Evolutionary conservation across 2,113 vertebrate species (phyloP), one percentile per base, ranked within the genome.

Genomic region (Ciconia stormi): DNA sequence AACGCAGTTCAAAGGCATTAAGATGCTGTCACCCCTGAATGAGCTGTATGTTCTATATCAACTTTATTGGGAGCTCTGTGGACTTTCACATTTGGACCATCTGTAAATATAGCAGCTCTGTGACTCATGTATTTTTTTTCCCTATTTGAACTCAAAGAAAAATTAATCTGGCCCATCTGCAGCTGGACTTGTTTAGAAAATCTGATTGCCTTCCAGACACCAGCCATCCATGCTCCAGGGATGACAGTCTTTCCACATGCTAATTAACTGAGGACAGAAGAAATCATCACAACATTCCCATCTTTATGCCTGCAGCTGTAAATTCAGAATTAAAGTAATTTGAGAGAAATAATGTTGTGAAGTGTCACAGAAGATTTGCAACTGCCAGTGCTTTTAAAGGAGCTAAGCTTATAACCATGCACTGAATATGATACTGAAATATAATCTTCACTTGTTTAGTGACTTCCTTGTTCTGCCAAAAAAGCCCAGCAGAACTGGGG

Each of bases 261-360:
- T 94, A 97, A 97, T 97, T 95, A 96, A 95, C 83, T 19, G 65
- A 95, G 84, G 84, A 81, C 93, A 95, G 89, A 96, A 96, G 92
- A 97, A 94, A 96, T 96, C 38, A 74, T 73, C 88, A 88, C 72
- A 91, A 87, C 65, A 67, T 87, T 93, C 90, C 65, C 17, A 38
- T 96, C 76, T 91, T 96, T 94, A 85, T 82, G 94, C 87, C 87
- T 90, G 90, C 92, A 97, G 93, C 92, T 96, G 94, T 97, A 97
- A 95, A 96, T 81, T 81, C 69, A 87, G 61, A 95, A 95, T 95
- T 95, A 84, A 94, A 92, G 56, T 92, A 92, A 96, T 97, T 49
- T 95, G 71, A 55, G 58, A 93, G 81, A 96, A 96, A 93, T 91
- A 94, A 90, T 82, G 59, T 93, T 96, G 47, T 94, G 81, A 89